Evolutionary conservation across 2,888 invertebrate genomes (phyloP), one percentile per base, ranked within the genome.

Genomic region (Prionchulus punctatus): DNA sequence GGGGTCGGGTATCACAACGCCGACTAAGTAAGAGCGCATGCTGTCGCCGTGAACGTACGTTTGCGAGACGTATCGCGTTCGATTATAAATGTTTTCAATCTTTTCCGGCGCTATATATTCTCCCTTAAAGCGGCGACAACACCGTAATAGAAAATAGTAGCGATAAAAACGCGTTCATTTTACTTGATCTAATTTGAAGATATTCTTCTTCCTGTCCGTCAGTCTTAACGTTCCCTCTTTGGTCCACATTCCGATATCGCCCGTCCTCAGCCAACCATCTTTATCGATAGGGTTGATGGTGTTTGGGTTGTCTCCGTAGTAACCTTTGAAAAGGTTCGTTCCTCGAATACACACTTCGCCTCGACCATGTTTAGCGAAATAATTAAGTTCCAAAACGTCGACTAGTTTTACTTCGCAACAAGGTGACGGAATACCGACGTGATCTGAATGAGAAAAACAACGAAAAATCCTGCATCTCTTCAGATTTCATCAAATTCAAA

Each of bases 101-200:
- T 91, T 92, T 75, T 94, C 94, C 61, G 92, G 91, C 67, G 92
- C 89, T 71, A 94, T 88, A 72, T 94, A 94, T 76, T 94, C 92
- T 61, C 92, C 94, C 50, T 49, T n/a, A n/a, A n/a, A n/a, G n/a
- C n/a, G n/a, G n/a, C n/a, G n/a, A n/a, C n/a, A n/a, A n/a, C n/a
- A n/a, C n/a, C n/a, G n/a, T n/a, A 12, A 42, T 42, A n/a, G n/a
- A n/a, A n/a, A n/a, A n/a, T n/a, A n/a, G n/a, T n/a, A n/a, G n/a
- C n/a, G n/a, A n/a, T n/a, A n/a, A n/a, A n/a, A n/a, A n/a, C n/a
- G n/a, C n/a, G 7, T 36, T 36, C 18, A 12, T 45, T 50, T 2
- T 1, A 63, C 62, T 56, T 91, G 90, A 50, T 91, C 87, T 62
- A 96, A 76, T 76, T 96, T 96, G 78, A 96, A 96, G 68, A 94